Evolutionary conservation across 2,113 vertebrate species (phyloP).

Genomic region (Philantomba maxwellii): DNA sequence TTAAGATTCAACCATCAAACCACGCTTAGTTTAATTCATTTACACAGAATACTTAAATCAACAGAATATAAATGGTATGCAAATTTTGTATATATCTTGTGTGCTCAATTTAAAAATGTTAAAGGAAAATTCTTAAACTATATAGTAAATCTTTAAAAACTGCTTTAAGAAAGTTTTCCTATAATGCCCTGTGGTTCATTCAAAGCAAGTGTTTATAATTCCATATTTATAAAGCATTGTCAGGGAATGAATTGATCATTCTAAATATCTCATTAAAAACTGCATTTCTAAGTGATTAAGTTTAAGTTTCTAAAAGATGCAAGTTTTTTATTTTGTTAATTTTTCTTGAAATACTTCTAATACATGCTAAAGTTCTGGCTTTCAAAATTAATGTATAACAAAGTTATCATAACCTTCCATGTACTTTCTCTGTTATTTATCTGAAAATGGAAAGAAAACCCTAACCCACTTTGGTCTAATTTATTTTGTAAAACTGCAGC

Average conservation of each 20-base stretch:
- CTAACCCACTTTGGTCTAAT: background rate
- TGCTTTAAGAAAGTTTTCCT: background rate
- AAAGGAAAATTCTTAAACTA: background rate
- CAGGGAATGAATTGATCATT: background rate
- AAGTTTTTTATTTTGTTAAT: background rate
- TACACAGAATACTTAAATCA: background rate
- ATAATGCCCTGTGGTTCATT: background rate
- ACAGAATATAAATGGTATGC: background rate
- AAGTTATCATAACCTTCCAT: background rate
- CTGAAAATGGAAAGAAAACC: background rate
- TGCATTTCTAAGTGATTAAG: background rate
- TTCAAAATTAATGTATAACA: background rate
- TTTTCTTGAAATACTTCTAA: background rate
- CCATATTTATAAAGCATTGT: background rate
- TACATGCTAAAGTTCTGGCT: background rate
- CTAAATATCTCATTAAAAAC: background rate
- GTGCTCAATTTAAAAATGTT: background rate
- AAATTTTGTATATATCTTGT: background rate
- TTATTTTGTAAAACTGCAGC: background rate
- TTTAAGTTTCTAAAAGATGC: background rate
- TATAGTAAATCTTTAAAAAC: background rate
- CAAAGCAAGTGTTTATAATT: background rate
- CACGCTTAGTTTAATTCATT: conserved; percentile 5
- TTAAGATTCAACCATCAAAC: background rate
- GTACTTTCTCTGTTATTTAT: background rate